Evolutionary conservation across 1,140 invertebrate species (phyloP), one percentile per base, ranked within the genome.

Genomic region (Rhynchophorus ferrugineus): DNA sequence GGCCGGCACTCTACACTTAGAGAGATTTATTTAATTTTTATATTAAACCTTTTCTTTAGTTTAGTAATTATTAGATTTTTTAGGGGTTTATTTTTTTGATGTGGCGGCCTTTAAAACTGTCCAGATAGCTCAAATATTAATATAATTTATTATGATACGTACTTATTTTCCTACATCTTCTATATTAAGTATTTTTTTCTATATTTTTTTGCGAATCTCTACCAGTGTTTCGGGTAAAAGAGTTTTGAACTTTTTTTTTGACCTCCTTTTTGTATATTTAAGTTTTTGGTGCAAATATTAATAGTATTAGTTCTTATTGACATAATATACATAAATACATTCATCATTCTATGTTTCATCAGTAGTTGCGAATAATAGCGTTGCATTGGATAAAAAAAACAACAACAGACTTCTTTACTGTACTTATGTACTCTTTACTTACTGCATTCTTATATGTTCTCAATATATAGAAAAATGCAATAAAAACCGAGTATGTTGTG

Each of bases 201-300:
- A 13, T 41, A 17, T 20, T 49, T 49, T 24, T 9, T 29, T 44
- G 22, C 14, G n/a, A 44, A 24, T 51, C 14, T 34, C 41, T 44
- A 37, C 36, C 14, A 33, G 33, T 34, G 18, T 47, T 51, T 54
- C 42, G 50, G 34, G 50, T 48, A 57, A 24, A 35, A 53, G 56
- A 57, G 54, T 53, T 49, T 37, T 43, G 37, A 3, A 49, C 20
- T 57, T 48, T 44, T 44, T 43, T 56, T 37, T 20, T 5, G 38
- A 9, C 19, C 14, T 20, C 38, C 41, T 37, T 16, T 37, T n/a
- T 44, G 42, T 43, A 39, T 52, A 24, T 43, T 52, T 51, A 48
- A 57, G 49, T 57, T 57, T 44, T 57, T 47, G 55, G 48, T 57
- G 55, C 49, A 52, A 57, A 57, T 57, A 57, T 57, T 46, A 16